Evolutionary conservation across 2,888 invertebrate genomes (phyloP), one percentile per base, ranked within the genome.

Genomic region (Coleophora deauratella): DNA sequence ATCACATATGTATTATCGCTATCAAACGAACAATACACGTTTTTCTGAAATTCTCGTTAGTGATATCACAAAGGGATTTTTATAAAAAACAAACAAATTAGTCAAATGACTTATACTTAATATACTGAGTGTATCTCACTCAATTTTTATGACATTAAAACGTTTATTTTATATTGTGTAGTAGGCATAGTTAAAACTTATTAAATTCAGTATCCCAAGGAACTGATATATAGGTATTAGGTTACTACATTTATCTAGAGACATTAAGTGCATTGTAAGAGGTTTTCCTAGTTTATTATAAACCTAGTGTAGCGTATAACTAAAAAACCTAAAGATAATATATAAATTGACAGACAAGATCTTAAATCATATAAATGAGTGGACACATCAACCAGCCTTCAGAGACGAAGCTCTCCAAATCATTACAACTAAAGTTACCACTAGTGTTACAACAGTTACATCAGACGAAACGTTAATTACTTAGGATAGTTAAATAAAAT

Each of bases 351-450:
- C 40, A 51, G 44, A 47, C 41, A 38, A 51, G 52, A 61, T 46
- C 53, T 64, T 64, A 68, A 66, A 67, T 51, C 55, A 64, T 65
- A 59, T 57, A 64, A 65, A 62, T 55, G 61, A 78, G 73, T 82
- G 81, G 84, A 79, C 81, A 71, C 84, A 62, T 75, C 70, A 80
- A 84, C 81, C 84, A 84, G 82, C 82, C 69, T 73, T 66, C 52
- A 47, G 73, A 72, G 70, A 59, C 67, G 61, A 60, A 63, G 62
- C 74, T 72, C 72, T 59, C 55, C 62, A 63, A 59, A 57, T 41
- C 64, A 62, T 69, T 72, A 14, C 46, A 65, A 68, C 62, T 71
- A 72, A 66, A 64, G 52, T 60, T 52, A 54, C 44, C 55, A 55
- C 64, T 70, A 71, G 62, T 41, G 46, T 62, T 75, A 71, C 61